These are phyloP conservation scores for Torymus auratus DNA, from an alignment of 2,888 invertebrate genomes.

Conservation along the genomic window DNA sequence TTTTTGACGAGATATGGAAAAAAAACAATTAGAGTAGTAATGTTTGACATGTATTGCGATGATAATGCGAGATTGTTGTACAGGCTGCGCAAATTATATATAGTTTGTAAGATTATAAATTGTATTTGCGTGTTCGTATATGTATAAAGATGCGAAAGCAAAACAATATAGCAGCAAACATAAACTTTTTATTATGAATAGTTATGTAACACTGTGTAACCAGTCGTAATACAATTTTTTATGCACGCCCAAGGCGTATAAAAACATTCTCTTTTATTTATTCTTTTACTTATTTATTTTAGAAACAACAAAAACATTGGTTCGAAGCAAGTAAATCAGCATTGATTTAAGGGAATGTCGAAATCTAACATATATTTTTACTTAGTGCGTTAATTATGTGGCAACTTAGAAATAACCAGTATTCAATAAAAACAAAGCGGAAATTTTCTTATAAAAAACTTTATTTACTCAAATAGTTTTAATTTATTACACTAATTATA, in stretches of 20 bases:
- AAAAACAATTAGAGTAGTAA: constrained; percentile 29
- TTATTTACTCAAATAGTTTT: too few relatives aligned
- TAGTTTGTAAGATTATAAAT: constrained; percentile 40
- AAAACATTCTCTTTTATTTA: constrained; percentile 42
- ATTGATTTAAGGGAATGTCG: constrained; percentile 34
- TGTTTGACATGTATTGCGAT: constrained; percentile 48
- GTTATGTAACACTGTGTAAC: constrained; percentile 53
- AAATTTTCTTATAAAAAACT: too few relatives aligned
- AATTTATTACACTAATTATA: not conserved
- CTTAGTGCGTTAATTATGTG: too few relatives aligned
- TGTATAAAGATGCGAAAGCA: constrained; percentile 43
- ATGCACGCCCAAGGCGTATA: constrained; percentile 47
- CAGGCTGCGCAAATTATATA: constrained; percentile 39
- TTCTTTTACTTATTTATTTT: constrained; percentile 21
- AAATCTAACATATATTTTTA: not conserved
- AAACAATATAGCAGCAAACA: constrained; percentile 54
- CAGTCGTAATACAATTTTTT: constrained; percentile 57
- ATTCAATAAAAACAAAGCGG: too few relatives aligned
- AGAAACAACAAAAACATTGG: constrained; percentile 47
- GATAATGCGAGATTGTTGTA: constrained; percentile 45
- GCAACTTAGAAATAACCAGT: too few relatives aligned
- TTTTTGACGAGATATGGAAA: not conserved
- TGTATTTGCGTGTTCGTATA: constrained; percentile 32
- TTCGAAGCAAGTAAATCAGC: constrained; percentile 45
- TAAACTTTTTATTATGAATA: constrained; percentile 56